Conservation (phyloP, 1,140 invertebrate species). For the Mycetomoellerius zeteki region DNA sequence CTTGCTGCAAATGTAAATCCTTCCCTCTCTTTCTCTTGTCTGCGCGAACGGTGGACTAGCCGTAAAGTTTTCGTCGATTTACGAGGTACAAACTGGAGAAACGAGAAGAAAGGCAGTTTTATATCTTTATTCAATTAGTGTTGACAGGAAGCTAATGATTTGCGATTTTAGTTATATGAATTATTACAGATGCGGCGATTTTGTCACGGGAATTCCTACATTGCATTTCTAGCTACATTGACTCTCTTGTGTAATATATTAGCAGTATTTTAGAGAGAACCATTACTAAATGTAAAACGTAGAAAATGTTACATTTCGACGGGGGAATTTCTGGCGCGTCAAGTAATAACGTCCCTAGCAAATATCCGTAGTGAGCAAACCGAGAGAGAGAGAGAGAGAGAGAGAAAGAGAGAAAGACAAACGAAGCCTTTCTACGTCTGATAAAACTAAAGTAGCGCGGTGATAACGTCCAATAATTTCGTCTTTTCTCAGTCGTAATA, state of each 20-base stretch:
- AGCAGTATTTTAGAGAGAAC: neutral
- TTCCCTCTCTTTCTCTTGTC: neutral
- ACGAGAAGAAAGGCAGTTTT: conserved; percentile 1
- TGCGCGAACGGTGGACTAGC: neutral
- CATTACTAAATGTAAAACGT: neutral
- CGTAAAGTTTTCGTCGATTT: conserved; percentile 25
- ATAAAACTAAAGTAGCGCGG: conserved; percentile 21
- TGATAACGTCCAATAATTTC: conserved; percentile 12
- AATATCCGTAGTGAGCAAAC: neutral
- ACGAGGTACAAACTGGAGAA: conserved; percentile 22
- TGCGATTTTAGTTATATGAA: neutral
- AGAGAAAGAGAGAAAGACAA: neutral
- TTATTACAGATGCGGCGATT: conserved; percentile 15
- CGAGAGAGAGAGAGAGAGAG: neutral
- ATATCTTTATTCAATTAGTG: conserved; percentile 12
- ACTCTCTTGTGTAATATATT: neutral
- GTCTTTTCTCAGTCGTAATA: conserved; percentile 37
- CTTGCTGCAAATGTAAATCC: conserved; percentile 11
- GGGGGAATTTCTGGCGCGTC: neutral
- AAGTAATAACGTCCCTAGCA: neutral
- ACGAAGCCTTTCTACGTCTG: neutral
- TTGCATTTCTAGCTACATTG: neutral
- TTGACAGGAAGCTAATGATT: neutral
- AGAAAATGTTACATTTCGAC: neutral
- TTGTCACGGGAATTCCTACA: neutral